Evolutionary conservation across 2,888 invertebrate species (phyloP).

Genomic region (Conchocele bisecta): DNA sequence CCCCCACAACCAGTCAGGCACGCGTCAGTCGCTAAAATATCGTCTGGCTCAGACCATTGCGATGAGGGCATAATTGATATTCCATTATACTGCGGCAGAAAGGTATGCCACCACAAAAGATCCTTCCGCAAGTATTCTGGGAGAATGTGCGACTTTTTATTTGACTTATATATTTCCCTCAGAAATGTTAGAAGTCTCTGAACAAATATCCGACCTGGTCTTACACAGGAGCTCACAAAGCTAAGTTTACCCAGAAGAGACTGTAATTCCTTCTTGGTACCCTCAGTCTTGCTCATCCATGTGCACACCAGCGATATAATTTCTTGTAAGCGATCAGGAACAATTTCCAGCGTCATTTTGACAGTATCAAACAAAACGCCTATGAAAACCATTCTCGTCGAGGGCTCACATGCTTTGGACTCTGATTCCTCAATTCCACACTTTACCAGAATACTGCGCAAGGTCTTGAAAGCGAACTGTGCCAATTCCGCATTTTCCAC

Average conservation of each 20-base stretch:
- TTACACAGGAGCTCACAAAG: background rate
- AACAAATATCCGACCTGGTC: background rate
- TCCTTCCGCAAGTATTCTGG: background rate
- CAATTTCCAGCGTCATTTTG: background rate
- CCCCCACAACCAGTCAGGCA: background rate
- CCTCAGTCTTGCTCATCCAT: background rate
- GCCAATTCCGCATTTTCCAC: background rate
- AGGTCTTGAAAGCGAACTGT: background rate
- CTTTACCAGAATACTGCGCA: background rate
- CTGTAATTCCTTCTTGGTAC: background rate
- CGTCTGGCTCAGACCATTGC: background rate
- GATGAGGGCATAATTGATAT: background rate
- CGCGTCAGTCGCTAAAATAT: background rate
- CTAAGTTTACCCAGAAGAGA: background rate
- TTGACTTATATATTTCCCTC: background rate
- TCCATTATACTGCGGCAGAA: background rate
- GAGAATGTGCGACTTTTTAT: background rate
- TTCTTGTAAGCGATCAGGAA: background rate
- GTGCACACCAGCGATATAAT: background rate
- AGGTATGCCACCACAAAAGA: background rate
- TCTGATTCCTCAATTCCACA: background rate
- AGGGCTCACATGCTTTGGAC: background rate
- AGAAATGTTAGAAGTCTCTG: background rate
- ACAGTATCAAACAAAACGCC: background rate
- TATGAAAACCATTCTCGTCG: background rate